Evolutionary conservation across 2,888 invertebrate genomes (phyloP).

Genomic region (Epinotia ramella): DNA sequence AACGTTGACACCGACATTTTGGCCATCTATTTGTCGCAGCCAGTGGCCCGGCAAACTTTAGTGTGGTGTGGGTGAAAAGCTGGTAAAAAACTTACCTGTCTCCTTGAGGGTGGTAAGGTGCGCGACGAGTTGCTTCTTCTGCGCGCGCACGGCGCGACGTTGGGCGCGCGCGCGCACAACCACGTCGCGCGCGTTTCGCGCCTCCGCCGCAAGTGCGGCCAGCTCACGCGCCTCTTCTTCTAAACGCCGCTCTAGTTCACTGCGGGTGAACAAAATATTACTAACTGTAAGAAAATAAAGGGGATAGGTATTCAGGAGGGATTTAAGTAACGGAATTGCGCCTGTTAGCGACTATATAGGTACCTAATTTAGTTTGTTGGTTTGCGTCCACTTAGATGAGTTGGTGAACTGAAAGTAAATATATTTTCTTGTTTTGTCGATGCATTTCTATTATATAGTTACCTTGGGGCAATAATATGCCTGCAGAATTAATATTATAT

Average conservation of each 20-base stretch:
- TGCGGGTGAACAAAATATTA: slow-evolving; percentile 45
- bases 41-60: too few relatives aligned
- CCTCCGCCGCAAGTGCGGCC: slow-evolving; percentile 72
- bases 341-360: too few relatives aligned
- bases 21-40: too few relatives aligned
- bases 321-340: neutral
- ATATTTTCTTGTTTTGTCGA: too few relatives aligned
- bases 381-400: too few relatives aligned
- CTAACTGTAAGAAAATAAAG: neutral
- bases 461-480: too few relatives aligned
- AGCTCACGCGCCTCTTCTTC: slow-evolving; percentile 76
- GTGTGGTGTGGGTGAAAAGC: neutral
- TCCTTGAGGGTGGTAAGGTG: slow-evolving; percentile 67
- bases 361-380: too few relatives aligned
- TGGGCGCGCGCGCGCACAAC: slow-evolving; percentile 67
- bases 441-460: too few relatives aligned
- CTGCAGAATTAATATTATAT: too few relatives aligned
- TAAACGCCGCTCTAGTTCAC: slow-evolving; percentile 71
- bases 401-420: too few relatives aligned
- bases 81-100: slow-evolving; percentile 58
- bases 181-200: slow-evolving; percentile 72
- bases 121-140: slow-evolving; percentile 60
- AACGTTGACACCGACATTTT: neutral
- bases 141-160: slow-evolving; percentile 67
- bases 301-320: neutral